These are phyloP conservation scores for human (Homo sapiens) DNA, from an alignment of 2,113 vertebrate genomes.

Conservation along the genomic window GRCh38 chr21:32328501-32329000, in stretches of 20 bases:
- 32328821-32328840: constrained; percentile 33
- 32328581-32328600: background rate
- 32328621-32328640: background rate
- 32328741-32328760: background rate
- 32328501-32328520: background rate
- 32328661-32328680: background rate
- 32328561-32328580: background rate
- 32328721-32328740: background rate
- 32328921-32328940: constrained; percentile 41
- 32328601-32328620: background rate
- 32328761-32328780: background rate
- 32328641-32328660: background rate
- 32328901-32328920: constrained; percentile 59
- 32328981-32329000: too few species aligned
- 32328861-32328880: constrained; percentile 70
- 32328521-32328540: background rate
- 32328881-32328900: constrained; percentile 67
- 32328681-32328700: background rate
- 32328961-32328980: background rate
- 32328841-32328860: constrained; percentile 43
- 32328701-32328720: constrained; percentile 34
- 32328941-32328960: background rate
- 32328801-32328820: constrained; percentile 44
- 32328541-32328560: background rate
- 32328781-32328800: background rate